Evolutionary conservation across 2,113 vertebrate genomes (phyloP).

Genomic region (Mesoclemmys tuberculata): DNA sequence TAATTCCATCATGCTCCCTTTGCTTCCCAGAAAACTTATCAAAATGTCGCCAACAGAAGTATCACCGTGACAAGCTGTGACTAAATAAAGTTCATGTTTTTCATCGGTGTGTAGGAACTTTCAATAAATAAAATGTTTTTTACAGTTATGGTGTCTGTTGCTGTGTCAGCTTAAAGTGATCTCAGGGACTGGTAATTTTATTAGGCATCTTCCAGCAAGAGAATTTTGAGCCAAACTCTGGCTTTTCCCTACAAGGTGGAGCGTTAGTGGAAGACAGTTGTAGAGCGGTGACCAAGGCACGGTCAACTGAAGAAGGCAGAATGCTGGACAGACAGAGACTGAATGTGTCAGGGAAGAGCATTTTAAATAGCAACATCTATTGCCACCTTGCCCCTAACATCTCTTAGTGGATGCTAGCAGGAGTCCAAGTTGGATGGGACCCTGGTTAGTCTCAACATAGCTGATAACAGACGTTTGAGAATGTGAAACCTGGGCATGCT

Average conservation of each 20-base stretch:
- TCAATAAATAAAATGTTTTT: background rate
- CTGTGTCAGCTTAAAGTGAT: background rate
- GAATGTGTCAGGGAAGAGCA: background rate
- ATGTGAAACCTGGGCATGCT: background rate
- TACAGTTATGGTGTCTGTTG: background rate
- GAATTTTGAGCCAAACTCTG: background rate
- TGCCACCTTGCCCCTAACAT: background rate
- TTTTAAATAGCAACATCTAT: background rate
- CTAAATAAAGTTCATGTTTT: background rate
- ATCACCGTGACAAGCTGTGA: background rate
- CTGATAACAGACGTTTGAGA: background rate
- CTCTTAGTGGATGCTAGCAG: background rate
- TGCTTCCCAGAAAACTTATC: constrained; percentile 15
- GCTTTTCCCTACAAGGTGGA: background rate
- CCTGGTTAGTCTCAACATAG: background rate
- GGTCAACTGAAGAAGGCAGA: background rate
- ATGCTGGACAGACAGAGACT: background rate
- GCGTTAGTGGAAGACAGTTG: background rate
- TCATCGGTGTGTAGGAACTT: background rate
- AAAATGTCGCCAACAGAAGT: background rate
- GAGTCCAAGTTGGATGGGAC: background rate
- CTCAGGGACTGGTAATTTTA: background rate
- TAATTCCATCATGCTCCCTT: background rate
- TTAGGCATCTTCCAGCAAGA: background rate
- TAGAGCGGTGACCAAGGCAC: fast-evolving